These are phyloP conservation scores for Lagenorhynchus albirostris DNA, from an alignment of 2,113 vertebrate species.

Conservation along the genomic window DNA sequence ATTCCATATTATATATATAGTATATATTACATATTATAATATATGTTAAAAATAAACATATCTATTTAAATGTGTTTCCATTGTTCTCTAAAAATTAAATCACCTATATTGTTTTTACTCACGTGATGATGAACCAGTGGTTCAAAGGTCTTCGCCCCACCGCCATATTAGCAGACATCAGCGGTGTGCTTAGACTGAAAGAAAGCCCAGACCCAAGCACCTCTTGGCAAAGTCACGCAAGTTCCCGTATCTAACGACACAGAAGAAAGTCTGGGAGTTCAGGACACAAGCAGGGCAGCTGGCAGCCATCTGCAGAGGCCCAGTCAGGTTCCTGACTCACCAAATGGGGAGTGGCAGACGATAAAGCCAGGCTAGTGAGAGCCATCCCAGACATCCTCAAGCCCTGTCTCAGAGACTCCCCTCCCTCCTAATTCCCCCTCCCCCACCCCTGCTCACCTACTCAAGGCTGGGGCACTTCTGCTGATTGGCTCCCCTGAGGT, in stretches of 20 bases:
- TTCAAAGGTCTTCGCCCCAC: neutral
- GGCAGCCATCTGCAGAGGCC: neutral
- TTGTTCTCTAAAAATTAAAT: neutral
- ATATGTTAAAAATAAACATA: neutral
- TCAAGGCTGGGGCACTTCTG: neutral
- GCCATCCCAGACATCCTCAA: neutral
- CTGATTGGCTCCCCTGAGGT: neutral
- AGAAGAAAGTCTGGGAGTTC: neutral
- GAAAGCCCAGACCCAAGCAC: neutral
- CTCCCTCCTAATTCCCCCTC: neutral
- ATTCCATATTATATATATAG: neutral
- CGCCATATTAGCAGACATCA: rapidly evolving
- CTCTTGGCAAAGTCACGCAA: neutral
- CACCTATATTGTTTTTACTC: neutral
- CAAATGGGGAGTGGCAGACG: neutral
- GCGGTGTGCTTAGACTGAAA: neutral
- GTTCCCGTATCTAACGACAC: neutral
- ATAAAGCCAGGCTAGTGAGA: neutral
- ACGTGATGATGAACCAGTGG: neutral
- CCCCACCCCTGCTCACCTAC: neutral
- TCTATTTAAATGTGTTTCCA: neutral
- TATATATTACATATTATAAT: too few relatives aligned
- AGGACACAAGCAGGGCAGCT: neutral
- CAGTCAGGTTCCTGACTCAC: neutral
- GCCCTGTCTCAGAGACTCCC: too few relatives aligned